Evolutionary conservation across 2,888 invertebrate genomes (phyloP), one percentile per base, ranked within the genome.

Genomic region (Meteorus cinctellus): DNA sequence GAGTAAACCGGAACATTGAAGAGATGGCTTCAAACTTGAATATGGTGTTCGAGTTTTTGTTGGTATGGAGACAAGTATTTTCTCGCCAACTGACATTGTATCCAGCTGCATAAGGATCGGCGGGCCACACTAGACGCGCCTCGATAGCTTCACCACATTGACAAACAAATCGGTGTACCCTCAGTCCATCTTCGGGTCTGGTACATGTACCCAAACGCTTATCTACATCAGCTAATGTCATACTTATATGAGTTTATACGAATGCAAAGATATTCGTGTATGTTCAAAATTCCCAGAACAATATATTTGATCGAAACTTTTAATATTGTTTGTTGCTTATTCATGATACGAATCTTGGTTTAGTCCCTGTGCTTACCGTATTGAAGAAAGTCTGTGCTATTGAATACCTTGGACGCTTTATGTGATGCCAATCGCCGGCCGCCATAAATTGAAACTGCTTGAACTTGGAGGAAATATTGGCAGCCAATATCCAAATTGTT

Each of bases 391-490:
- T 91, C 91, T 8, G 94, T 94, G 1, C 95, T 95, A 85, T 95
- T 95, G 82, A 94, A 92, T 70, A 95, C 92, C 73, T 94, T 91
- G 12, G 93, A 94, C 1, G 93, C 93, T 83, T 95, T 95, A 65
- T 94, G 93, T 72, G 95, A 94, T 70, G 94, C 92, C 24, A 95
- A 88, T 80, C 93, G 92, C 14, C 93, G 92, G 68, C 92, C 91
- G 1, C 95, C 95, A 84, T 92, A 95, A 81, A 94, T 92, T 45
- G 93, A 92, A 78, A 95, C 91, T 5, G 95, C 95, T 89, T 95
- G 95, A 5, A 95, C 94, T 92, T 95, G 95, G 59, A 95, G 91
- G 84, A 95, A 95, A 86, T 95, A 95, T 89, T 93, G 92, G 0
- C 94, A 94, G 84, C 94, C 92, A 6, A 93, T 92, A 82, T 93